A percentile compares a stretch with the other conserved stretches of the same genome.
These are phyloP conservation scores for Formica selysi DNA, from an alignment of 1,140 invertebrate species.

Conservation along the genomic window DNA sequence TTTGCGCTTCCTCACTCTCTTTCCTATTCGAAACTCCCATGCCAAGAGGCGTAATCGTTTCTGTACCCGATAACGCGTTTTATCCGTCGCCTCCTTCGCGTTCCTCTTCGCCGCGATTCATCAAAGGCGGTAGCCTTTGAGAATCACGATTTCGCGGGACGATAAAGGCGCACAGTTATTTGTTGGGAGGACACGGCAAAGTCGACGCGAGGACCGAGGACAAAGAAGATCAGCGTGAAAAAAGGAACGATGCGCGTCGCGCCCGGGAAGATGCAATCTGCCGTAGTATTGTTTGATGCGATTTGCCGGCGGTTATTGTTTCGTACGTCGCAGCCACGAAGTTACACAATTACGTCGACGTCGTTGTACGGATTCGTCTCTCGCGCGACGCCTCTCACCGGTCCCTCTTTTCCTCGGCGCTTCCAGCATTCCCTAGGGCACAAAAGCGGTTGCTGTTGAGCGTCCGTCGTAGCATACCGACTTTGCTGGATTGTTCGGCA, in stretches of 20 bases:
- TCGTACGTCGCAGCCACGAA: constrained; percentile 63
- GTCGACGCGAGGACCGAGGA: constrained; percentile 8
- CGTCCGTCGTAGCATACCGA: constrained; percentile 36
- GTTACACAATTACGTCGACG: constrained; percentile 68
- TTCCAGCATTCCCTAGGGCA: constrained; percentile 7
- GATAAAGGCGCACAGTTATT: constrained; percentile 59
- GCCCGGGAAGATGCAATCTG: constrained; percentile 64
- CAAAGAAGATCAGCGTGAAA: constrained; percentile 27
- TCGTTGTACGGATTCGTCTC: constrained; percentile 53
- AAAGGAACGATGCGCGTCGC: constrained; percentile 19
- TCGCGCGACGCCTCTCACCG: neutral
- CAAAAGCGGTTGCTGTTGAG: constrained; percentile 53
- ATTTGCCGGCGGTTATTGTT: constrained; percentile 74
- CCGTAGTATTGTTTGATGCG: constrained; percentile 68
- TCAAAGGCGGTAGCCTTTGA: constrained; percentile 55
- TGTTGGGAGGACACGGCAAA: constrained; percentile 49
- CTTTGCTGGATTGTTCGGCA: neutral
- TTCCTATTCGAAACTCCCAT: constrained; percentile 43
- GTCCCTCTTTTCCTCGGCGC: neutral
- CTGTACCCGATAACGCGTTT: constrained; percentile 63
- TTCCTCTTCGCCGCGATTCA: constrained; percentile 25
- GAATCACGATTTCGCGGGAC: constrained; percentile 54
- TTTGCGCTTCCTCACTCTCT: constrained; percentile 14
- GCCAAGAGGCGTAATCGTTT: constrained; percentile 67
- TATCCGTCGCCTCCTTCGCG: constrained; percentile 10